Evolutionary conservation across 2,797 vertebrate genomes (phyloP).

Genomic region (Scolopax bukidnonensis): DNA sequence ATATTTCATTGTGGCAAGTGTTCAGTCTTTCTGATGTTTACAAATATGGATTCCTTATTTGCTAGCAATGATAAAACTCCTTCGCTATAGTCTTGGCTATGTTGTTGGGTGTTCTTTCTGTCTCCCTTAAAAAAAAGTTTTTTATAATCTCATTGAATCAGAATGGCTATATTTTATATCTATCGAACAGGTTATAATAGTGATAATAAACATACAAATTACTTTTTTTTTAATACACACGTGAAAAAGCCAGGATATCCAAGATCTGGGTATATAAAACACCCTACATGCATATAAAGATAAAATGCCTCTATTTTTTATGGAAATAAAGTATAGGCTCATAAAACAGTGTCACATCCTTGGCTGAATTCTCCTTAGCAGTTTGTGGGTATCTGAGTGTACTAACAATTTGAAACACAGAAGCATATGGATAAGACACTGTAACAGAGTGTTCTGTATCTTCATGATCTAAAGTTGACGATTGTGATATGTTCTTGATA

Average conservation of each 20-base stretch:
- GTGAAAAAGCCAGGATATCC: not conserved
- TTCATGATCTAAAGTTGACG: not conserved
- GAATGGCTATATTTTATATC: not conserved
- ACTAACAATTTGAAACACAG: not conserved
- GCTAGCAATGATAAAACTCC: not conserved
- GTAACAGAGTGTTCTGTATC: not conserved
- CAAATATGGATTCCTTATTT: not conserved
- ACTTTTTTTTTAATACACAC: not conserved
- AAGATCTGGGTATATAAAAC: not conserved
- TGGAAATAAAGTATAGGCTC: not conserved
- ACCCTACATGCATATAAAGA: not conserved
- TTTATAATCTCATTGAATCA: not conserved
- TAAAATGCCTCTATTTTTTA: not conserved
- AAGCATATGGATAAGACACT: not conserved
- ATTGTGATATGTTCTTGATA: not conserved
- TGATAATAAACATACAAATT: not conserved
- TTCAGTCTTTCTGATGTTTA: not conserved
- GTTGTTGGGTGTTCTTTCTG: not conserved
- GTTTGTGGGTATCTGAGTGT: not conserved
- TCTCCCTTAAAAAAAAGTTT: not conserved
- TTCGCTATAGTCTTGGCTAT: not conserved
- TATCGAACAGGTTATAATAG: not conserved
- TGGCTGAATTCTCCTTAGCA: not conserved
- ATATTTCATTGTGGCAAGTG: not conserved
- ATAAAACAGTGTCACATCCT: not conserved